phyloP scores from a whole-genome alignment of 2,797 vertebrate species.

The Sparidentex hasta region DNA sequence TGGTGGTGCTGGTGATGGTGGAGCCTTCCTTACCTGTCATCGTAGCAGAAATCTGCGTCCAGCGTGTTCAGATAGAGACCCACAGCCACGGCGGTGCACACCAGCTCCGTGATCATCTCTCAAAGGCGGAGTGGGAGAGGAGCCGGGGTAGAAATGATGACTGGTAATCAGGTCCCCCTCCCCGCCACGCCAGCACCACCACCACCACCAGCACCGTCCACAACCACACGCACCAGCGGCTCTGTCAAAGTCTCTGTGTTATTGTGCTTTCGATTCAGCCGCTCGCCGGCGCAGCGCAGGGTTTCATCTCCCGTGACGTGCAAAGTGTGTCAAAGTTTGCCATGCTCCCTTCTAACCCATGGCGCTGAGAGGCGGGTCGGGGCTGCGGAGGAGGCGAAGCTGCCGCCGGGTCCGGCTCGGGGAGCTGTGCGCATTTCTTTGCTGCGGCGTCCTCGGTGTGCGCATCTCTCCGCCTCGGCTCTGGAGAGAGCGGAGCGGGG shows the following conservation, averaged over 20 bases:
- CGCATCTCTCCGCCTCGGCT: conserved; percentile 68
- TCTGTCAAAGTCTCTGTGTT: conserved; percentile 53
- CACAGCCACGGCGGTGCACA: conserved; percentile 93
- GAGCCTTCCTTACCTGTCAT: conserved; percentile 92
- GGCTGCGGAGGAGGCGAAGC: conserved; percentile 21
- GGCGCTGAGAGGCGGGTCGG: conserved; percentile 23
- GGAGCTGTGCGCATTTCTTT: conserved; percentile 54
- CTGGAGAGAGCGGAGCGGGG: conserved; percentile 53
- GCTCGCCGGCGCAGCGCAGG: conserved; percentile 63
- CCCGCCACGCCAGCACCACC: no score
- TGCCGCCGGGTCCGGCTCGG: conserved; percentile 36
- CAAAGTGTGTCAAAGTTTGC: conserved; percentile 74
- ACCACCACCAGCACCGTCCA: no score
- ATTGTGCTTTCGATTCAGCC: conserved; percentile 63
- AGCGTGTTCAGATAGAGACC: conserved; percentile 95
- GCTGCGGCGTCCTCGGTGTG: conserved; percentile 50
- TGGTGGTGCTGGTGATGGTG: conserved; percentile 32
- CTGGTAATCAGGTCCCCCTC: conserved; percentile 39
- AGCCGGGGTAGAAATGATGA: conserved; percentile 49
- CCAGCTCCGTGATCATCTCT: conserved; percentile 96
- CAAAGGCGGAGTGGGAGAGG: conserved; percentile 54
- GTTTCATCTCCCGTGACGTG: conserved; percentile 43
- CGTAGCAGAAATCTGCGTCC: conserved; percentile 97
- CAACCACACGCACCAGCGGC: background rate
- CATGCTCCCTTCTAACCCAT: conserved; percentile 71